A percentile compares a stretch with the other conserved stretches of the same genome.
phyloP scores from a whole-genome alignment of 1,140 invertebrate genomes.

The Streblospio benedicti region DNA sequence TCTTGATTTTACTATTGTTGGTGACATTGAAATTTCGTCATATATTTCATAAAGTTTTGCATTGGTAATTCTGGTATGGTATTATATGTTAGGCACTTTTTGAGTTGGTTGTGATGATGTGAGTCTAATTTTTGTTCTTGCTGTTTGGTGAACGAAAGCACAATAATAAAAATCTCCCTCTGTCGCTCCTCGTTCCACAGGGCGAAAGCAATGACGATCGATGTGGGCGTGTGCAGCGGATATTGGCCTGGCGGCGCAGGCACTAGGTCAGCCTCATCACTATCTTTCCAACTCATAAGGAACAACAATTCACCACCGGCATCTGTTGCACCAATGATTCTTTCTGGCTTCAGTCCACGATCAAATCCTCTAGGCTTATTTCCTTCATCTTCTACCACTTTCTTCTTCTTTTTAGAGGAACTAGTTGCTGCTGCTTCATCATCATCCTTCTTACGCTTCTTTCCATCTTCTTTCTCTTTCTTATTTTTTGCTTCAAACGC shows the following conservation, averaged over 20 bases:
- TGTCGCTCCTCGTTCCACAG: constrained; percentile 89
- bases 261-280: constrained; percentile 86
- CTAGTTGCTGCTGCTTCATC: constrained; percentile 28
- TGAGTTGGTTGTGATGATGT: too few species aligned
- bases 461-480: constrained; percentile 54
- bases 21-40: too few species aligned
- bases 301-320: constrained; percentile 91
- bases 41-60: too few species aligned
- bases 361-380: constrained; percentile 64
- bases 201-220: constrained; percentile 90
- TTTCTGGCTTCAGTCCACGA: constrained; percentile 78
- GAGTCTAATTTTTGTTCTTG: too few species aligned
- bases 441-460: constrained; percentile 50
- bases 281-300: constrained; percentile 79
- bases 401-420: constrained; percentile 35
- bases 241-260: constrained; percentile 82
- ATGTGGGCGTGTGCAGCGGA: constrained; percentile 84
- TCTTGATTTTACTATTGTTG: too few species aligned
- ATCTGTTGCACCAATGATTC: constrained; percentile 91
- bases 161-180: too few species aligned
- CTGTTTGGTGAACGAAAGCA: too few species aligned
- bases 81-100: too few species aligned
- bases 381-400: constrained; percentile 28
- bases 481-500: constrained; percentile 72
- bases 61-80: too few species aligned